Conservation (phyloP, 2,797 vertebrate species). For the Pseudopleuronectes americanus region DNA sequence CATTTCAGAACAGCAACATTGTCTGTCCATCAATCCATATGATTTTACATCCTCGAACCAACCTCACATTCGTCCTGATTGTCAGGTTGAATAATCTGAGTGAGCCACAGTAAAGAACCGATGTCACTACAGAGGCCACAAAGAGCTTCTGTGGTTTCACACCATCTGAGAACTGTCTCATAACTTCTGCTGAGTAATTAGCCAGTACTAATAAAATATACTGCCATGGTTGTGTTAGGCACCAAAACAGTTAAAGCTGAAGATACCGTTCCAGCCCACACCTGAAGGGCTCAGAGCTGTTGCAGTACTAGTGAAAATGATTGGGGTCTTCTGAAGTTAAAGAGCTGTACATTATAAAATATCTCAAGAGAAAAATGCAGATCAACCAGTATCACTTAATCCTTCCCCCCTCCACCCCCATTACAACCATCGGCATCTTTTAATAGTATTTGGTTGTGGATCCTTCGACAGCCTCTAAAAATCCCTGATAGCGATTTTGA, state of each 20-base stretch:
- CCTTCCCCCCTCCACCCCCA: too few species aligned
- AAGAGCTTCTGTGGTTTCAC: slow-evolving; percentile 57
- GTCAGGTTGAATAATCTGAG: slow-evolving; percentile 2
- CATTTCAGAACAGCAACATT: too few species aligned
- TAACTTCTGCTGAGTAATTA: slow-evolving; percentile 45
- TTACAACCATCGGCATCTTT: too few species aligned
- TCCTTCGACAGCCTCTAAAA: too few species aligned
- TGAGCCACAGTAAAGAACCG: neutral
- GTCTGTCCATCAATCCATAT: too few species aligned
- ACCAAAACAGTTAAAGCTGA: neutral
- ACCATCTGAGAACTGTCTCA: slow-evolving; percentile 35
- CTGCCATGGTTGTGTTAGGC: neutral
- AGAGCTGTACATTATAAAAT: neutral
- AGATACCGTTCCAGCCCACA: neutral
- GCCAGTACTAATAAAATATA: slow-evolving; percentile 28
- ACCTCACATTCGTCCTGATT: neutral
- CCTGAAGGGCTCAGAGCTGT: too few species aligned
- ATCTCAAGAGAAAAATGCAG: neutral
- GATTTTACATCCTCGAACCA: too few species aligned
- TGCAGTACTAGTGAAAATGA: neutral
- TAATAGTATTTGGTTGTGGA: too few species aligned
- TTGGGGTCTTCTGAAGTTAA: neutral
- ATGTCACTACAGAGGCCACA: slow-evolving; percentile 3
- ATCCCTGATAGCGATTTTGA: too few species aligned
- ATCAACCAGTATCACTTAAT: neutral